Base-by-base conservation (phyloP, 1,140 invertebrate species). In the Philotrypesis tridentata region DNA sequence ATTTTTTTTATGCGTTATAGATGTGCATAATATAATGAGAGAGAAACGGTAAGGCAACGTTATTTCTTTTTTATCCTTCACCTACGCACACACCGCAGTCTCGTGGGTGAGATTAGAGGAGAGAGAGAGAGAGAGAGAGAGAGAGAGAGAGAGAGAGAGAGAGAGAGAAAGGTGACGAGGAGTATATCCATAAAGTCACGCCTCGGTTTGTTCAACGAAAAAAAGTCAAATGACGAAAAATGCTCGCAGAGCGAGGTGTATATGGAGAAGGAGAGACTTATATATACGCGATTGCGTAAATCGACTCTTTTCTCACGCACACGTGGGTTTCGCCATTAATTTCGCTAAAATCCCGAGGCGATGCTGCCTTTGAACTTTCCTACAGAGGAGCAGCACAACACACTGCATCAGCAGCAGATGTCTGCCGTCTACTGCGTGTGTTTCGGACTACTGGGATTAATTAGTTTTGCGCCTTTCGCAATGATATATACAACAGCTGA, bases 281-380 rank as follows among this genome's bases (percentile, higher is more conserved):
- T 55, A 25, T 29, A 8, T 75, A 8, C 23, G 1, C 27, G 8
- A 48, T 67, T 78, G 25, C 37, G 25, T 6, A 55, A 55, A 4
- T 21, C 5, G 43, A 48, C 72, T 61, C 63, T 70, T 79, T 79
- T 79, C 77, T 79, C 77, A 79, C 77, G 77, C 77, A 23, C 48
- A 55, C 21, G 37, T 48, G 48, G 17, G 11, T 71, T 79, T 79
- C 67, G n/a, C 60, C 63, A 78, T 78, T 68, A 67, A 48, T 68
- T 77, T 78, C 65, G 65, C 40, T 67, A 48, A 78, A 78, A 78
- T 78, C 65, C 76, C 65, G 63, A 68, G 76, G 76, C 76, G 65
- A 8, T 55, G 40, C 21, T 68, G 63, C 65, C 63, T 78, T 78
- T 40, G 76, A 78, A 55, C 48, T 55, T 55, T 55, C 17, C 17